Evolutionary conservation across 1,140 invertebrate genomes (phyloP), one percentile per base, ranked within the genome.

Genomic region (Nylanderia fulva): DNA sequence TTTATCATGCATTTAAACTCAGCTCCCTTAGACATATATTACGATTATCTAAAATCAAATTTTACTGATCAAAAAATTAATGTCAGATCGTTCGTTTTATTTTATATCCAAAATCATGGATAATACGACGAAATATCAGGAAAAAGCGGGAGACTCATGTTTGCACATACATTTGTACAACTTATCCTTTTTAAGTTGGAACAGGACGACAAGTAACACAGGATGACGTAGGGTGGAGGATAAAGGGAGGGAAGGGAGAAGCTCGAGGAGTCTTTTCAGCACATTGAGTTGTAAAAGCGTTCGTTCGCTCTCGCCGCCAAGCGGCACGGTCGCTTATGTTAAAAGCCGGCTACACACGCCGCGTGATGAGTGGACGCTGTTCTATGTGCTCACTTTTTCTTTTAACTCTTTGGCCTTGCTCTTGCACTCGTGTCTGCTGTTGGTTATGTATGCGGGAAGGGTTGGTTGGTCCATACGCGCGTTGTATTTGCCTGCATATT

Each of bases 281-380:
- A 15, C 45, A 95, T 95, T 95, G 94, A 95, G 94, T 95, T 95
- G 94, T 95, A 95, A 95, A 94, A 94, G 93, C 94, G 91, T 92
- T 93, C 92, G 91, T 92, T 94, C 90, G 93, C 87, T 92, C 91
- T 94, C 91, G 92, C 93, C 93, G 94, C 92, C 92, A 90, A 93
- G 93, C 93, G 93, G 94, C 93, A 94, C 91, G 91, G 91, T 93
- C 93, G 93, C 93, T 94, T 95, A 94, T 94, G 94, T 94, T 48
- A 94, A 95, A 95, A 92, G 93, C 93, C 93, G 93, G 89, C 93
- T 94, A 93, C 94, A 93, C 94, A 94, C 91, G 93, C 93, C 94
- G 93, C 91, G 94, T 95, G 94, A 95, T 95, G 94, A 94, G 94
- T 94, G 93, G 94, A 95, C 74, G 93, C 92, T 94, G 94, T 94